These are phyloP conservation scores for Arremon aurantiirostris DNA, from an alignment of 2,797 vertebrate genomes.

Conservation along the genomic window DNA sequence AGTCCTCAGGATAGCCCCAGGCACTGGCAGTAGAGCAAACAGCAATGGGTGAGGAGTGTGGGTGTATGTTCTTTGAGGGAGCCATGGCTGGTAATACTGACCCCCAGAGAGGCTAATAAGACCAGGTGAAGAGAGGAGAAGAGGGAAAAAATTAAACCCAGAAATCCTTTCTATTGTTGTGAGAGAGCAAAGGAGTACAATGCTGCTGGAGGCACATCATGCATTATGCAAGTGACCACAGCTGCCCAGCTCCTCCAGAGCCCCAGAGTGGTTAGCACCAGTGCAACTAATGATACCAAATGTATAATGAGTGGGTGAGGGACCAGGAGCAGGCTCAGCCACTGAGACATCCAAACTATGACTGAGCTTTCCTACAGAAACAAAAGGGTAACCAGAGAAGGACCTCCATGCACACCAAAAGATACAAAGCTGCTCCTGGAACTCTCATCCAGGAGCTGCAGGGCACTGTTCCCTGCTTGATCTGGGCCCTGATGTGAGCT, in stretches of 20 bases:
- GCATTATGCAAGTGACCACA: background rate
- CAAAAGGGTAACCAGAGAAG: background rate
- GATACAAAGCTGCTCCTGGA: background rate
- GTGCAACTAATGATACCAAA: background rate
- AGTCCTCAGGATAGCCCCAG: background rate
- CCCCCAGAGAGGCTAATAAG: background rate
- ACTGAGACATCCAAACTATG: background rate
- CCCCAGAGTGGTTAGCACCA: background rate
- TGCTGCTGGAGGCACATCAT: background rate
- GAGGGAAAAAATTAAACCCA: background rate
- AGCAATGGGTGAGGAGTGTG: background rate
- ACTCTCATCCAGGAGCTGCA: background rate
- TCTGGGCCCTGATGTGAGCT: background rate
- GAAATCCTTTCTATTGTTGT: background rate
- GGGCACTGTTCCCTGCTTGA: background rate
- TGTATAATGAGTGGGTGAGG: background rate
- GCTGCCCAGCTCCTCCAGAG: background rate
- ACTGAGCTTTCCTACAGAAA: background rate
- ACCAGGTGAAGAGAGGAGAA: background rate
- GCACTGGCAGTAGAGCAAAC: background rate
- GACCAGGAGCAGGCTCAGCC: background rate
- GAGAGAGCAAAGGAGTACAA: background rate
- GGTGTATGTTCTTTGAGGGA: background rate
- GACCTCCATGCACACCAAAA: accelerated
- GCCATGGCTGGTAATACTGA: background rate